Evolutionary conservation across 1,140 invertebrate genomes (phyloP).

Genomic region (Penaeus indicus): DNA sequence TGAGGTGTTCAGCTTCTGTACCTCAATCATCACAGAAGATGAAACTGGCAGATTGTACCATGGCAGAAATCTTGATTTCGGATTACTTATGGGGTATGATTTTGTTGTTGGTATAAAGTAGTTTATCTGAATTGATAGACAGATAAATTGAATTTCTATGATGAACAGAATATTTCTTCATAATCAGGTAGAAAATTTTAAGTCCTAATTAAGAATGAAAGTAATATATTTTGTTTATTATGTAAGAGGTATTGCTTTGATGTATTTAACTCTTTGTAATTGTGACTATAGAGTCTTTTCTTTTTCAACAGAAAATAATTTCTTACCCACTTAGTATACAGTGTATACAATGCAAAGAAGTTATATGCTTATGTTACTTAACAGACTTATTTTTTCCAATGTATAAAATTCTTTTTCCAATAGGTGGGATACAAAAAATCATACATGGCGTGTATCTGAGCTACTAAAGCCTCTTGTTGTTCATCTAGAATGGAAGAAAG

Average conservation of each 20-base stretch:
- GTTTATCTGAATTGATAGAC: too few relatives aligned
- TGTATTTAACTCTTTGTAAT: background rate
- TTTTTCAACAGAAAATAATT: background rate
- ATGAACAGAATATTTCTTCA: too few relatives aligned
- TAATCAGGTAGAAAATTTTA: too few relatives aligned
- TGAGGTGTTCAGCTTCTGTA: constrained; percentile 77
- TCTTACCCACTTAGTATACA: too few relatives aligned
- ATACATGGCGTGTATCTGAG: constrained; percentile 40
- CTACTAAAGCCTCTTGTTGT: constrained; percentile 46
- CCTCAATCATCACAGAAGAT: constrained; percentile 74
- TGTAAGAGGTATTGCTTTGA: background rate
- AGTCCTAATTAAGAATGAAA: too few relatives aligned
- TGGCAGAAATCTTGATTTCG: constrained; percentile 77
- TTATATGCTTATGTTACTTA: too few relatives aligned
- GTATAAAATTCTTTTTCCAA: background rate
- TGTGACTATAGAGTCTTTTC: background rate
- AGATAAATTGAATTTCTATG: too few relatives aligned
- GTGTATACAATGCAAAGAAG: too few relatives aligned
- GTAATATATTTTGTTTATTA: too few relatives aligned
- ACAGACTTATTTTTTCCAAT: background rate
- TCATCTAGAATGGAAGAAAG: constrained; percentile 39
- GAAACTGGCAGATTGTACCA: constrained; percentile 72
- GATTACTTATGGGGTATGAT: constrained; percentile 75
- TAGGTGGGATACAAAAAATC: constrained; percentile 48
- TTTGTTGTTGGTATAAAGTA: background rate